Evolutionary conservation across 1,140 invertebrate species (phyloP), one percentile per base, ranked within the genome.

Genomic region (Leptinotarsa undecemlineata): DNA sequence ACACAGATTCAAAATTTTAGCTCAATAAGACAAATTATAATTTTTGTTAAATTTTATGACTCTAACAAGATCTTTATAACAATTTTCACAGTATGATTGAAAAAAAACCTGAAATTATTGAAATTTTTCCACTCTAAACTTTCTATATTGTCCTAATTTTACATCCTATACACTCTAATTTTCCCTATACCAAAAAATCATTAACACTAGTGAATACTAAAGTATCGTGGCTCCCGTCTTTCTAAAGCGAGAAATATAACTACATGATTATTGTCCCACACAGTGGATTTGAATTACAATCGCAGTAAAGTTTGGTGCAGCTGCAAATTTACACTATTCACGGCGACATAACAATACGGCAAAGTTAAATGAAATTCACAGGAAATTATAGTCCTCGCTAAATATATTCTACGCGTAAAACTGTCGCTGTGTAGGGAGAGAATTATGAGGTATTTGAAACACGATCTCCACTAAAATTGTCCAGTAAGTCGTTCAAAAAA

Each of bases 361-460:
- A 19, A 19, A 57, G 33, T 57, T 57, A 15, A 57, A 57, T 57
- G n/a, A 19, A 57, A 57, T 57, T 19, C 14, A 19, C 51, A 19
- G 51, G 51, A 57, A 57, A 57, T 57, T 57, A 57, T 57, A 57
- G 51, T 17, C 51, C n/a, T 57, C n/a, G 51, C n/a, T 19, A 57
- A 57, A 57, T 57, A 57, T 57, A 57, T 57, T 57, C 51, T 11
- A 11, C 33, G 33, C 33, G 33, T 42, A 42, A 42, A 42, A 42
- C 33, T 15, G 51, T 57, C 51, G 51, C n/a, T 57, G n/a, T 15
- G 6, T 57, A 19, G 51, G 6, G 17, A 3, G 51, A n/a, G 51
- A 57, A 57, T 57, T 57, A 57, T 57, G 15, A 57, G n/a, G n/a
- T 57, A 57, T 42, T 42, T 57, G 51, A 57, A 57, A 57, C 51